Evolutionary conservation across 2,888 invertebrate genomes (phyloP).

Genomic region (Aleiodes alternator): DNA sequence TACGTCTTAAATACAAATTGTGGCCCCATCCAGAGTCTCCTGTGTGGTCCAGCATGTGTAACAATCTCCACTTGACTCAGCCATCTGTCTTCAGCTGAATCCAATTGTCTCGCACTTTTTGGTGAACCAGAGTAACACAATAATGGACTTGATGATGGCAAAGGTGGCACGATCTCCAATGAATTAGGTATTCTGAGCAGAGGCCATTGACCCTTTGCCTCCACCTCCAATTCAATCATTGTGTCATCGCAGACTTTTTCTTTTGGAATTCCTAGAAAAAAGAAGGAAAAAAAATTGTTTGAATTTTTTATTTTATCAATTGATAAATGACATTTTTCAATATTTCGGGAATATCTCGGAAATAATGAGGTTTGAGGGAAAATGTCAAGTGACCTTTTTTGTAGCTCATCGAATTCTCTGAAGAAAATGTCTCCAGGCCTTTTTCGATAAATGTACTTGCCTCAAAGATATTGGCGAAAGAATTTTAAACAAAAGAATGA

Average conservation of each 20-base stretch:
- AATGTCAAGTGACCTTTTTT: too few species aligned
- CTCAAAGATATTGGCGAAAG: too few species aligned
- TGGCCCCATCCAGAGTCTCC: conserved; percentile 99
- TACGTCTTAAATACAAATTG: conserved; percentile 98
- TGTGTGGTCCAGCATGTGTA: conserved; percentile 97
- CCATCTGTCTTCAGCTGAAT: conserved; percentile 86
- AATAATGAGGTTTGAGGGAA: too few species aligned
- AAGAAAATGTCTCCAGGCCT: too few species aligned
- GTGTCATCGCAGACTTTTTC: conserved; percentile 92
- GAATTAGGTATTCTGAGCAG: conserved; percentile 82
- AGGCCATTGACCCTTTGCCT: conserved; percentile 93
- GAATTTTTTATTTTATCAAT: neutral
- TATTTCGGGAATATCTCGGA: too few species aligned
- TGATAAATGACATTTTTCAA: neutral
- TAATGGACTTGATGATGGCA: conserved; percentile 83
- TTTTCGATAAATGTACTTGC: too few species aligned
- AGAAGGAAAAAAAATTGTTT: neutral
- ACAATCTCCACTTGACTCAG: conserved; percentile 97
- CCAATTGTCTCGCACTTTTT: conserved; percentile 63
- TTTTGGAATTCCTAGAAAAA: conserved; percentile 81
- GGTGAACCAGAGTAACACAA: conserved; percentile 71
- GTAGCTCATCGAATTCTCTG: too few species aligned
- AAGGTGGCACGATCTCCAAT: conserved; percentile 85
- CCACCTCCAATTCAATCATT: conserved; percentile 89
- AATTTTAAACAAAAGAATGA: too few species aligned